A percentile compares a stretch with the other conserved stretches of the same genome.
These are phyloP conservation scores for Lasaia peninsularis DNA, from an alignment of 1,140 invertebrate genomes.

Conservation along the genomic window DNA sequence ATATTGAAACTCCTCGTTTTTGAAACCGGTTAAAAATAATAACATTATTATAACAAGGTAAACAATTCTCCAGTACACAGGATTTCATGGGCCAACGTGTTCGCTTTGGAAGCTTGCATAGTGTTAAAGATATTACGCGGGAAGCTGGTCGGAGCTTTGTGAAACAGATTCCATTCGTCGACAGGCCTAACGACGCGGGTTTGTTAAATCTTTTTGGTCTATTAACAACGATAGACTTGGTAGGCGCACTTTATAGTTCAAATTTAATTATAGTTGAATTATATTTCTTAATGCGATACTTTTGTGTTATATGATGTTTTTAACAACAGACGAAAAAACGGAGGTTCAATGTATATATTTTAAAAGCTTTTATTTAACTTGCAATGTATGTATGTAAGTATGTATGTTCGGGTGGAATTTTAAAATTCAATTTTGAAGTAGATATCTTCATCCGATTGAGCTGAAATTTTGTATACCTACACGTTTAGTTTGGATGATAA, in stretches of 20 bases:
- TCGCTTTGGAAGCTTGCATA: slow-evolving; percentile 15
- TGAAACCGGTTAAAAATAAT: background rate
- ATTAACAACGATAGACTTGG: background rate
- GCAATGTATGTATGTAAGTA: too few species aligned
- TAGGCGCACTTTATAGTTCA: background rate
- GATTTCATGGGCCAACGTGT: slow-evolving; percentile 14
- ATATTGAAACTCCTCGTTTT: too few species aligned
- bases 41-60: slow-evolving; percentile 13
- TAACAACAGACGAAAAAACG: too few species aligned
- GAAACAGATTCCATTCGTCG: slow-evolving; percentile 10
- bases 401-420: too few species aligned
- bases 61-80: slow-evolving; percentile 15
- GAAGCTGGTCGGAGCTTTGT: background rate
- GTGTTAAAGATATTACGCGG: slow-evolving; percentile 14
- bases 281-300: too few species aligned
- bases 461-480: too few species aligned
- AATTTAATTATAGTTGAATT: background rate
- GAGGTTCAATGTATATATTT: too few species aligned
- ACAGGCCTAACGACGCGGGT: slow-evolving; percentile 7
- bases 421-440: too few species aligned
- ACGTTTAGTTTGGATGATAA: too few species aligned
- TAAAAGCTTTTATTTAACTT: too few species aligned
- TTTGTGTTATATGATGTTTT: too few species aligned
- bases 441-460: too few species aligned
- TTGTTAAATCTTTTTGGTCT: slow-evolving; percentile 16